Evolutionary conservation across 2,113 vertebrate species (phyloP), one percentile per base, ranked within the genome.

Genomic region (Mobula birostris): DNA sequence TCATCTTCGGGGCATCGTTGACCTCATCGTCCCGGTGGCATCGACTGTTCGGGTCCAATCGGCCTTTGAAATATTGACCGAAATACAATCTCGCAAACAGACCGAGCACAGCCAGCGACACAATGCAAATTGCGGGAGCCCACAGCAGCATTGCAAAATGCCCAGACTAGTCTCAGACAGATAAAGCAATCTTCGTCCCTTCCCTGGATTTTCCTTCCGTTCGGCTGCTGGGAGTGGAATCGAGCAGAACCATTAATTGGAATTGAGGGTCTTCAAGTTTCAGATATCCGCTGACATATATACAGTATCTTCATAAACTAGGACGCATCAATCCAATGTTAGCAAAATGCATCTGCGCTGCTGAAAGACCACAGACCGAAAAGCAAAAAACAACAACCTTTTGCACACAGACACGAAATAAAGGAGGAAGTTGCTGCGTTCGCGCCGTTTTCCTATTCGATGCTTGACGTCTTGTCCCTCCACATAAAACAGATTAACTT

Each of bases 1-100:
- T 94, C 0, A 97, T 95, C 4, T 95, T 95, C 92, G 96, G 96
- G 11, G 95, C 61, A 95, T 94, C 80, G 3, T 94, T 32, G 94
- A 85, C 94, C 95, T 68, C 94, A 94, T 70, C 77, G n/a, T 79
- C 94, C 78, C 76, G 68, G 7, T 24, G 8, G 4, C 68, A 40
- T 70, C 63, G 61, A n/a, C 56, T 61, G 21, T 1, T 21, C 1
- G 29, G 9, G 5, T 5, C 17, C 17, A 70, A 70, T 19, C 88
- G 29, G 3, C 36, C n/a, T 36, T 68, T 70, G 17, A 70, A 40
- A 68, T 32, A 70, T 63, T 24, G n/a, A 2, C 88, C 66, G 63
- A 92, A 92, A 36, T 70, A 76, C 40, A 74, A 24, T 11, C 91
- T 74, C 0, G 91, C 70, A 3, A 74, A 48, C 91, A 74, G 40